Evolutionary conservation across 1,140 invertebrate species (phyloP), one percentile per base, ranked within the genome.

Genomic region (Conopomorpha cramerella): DNA sequence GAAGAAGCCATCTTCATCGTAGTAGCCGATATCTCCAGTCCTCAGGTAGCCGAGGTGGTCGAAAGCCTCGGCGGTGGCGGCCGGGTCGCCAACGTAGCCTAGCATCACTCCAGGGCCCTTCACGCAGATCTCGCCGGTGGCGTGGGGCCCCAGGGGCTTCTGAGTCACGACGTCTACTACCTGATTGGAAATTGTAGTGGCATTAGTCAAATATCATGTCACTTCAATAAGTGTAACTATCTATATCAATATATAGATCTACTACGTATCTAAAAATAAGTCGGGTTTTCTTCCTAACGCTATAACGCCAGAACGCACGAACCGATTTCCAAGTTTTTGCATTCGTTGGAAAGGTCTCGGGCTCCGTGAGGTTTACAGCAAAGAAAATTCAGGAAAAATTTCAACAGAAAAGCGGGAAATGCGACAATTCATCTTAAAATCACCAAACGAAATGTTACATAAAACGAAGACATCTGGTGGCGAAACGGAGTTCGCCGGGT

Each of bases 1-100:
- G n/a, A n/a, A n/a, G n/a, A n/a, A 80, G n/a, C 80, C 79, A 10
- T 87, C 72, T 26, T 82, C 55, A 45, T 90, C 86, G 44, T 81
- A 84, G 52, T 84, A 87, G 2, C 82, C 89, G 38, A 91, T 70
- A 60, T 91, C 88, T 31, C 89, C 88, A 23, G 88, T 88, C 43
- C 87, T 83, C 3, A 91, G 58, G 87, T 88, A 91, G 2, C 86
- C 86, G 38, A 90, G 81, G 28, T 56, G 45, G 49, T 85, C 83
- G 11, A 90, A 82, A 2, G 79, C 84, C 6, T 81, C 71, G 11
- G 68, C 63, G 1, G 87, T 90, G 11, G 84, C 83, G 43, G 82
- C 58, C 3, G 64, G 50, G 51, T 91, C 76, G 8, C 81, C 79
- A 14, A 78, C 72, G 38, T 89, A 89, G 0, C 86, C 86, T 42